Percentiles rank a stretch among this genome's conserved stretches.
These are phyloP conservation scores for Lepidocyrtoides sp. DNA, from an alignment of 2,888 invertebrate genomes.

Conservation along the genomic window DNA sequence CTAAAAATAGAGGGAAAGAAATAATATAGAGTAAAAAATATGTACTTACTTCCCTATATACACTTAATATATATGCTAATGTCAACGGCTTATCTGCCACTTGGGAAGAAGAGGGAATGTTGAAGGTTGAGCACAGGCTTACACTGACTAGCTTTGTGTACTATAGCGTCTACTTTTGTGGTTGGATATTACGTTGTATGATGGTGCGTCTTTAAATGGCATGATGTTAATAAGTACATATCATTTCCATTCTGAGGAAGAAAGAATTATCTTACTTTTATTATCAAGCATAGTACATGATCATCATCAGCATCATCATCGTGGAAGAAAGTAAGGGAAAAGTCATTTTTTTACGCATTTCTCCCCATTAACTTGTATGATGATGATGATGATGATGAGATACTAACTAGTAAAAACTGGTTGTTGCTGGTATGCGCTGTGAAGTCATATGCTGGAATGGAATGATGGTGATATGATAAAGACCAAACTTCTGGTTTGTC, in stretches of 20 bases:
- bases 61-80: not conserved
- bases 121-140: not conserved
- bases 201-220: not conserved
- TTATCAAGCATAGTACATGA: not conserved
- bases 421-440: too few relatives aligned
- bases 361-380: not conserved
- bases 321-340: not conserved
- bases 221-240: constrained; percentile 4
- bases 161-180: not conserved
- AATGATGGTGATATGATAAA: too few relatives aligned
- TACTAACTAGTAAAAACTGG: not conserved
- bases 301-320: not conserved
- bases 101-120: not conserved
- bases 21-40: too few relatives aligned
- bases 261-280: not conserved
- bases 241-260: not conserved
- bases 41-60: too few relatives aligned
- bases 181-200: not conserved
- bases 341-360: not conserved
- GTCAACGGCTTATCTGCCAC: constrained; percentile 14
- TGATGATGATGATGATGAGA: not conserved
- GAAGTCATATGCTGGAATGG: too few relatives aligned
- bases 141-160: not conserved
- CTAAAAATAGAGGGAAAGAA: too few relatives aligned
- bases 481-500: too few relatives aligned